Conservation (phyloP, 2,113 vertebrate species). For the Cnemophilus loriae region DNA sequence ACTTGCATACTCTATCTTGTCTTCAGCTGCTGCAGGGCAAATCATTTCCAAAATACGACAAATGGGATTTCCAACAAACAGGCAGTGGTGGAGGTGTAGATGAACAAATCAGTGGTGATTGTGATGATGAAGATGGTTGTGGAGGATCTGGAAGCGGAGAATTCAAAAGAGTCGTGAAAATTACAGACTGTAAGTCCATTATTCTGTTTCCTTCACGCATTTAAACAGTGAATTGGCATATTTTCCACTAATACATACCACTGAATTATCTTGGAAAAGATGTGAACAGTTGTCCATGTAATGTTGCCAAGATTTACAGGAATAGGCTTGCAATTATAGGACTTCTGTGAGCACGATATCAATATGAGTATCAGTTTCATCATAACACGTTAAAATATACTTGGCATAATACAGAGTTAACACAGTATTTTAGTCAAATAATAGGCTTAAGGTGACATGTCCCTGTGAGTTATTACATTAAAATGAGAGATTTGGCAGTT, state of each 20-base stretch:
- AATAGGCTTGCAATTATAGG: not conserved
- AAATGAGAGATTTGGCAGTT: not conserved
- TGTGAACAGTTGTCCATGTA: not conserved
- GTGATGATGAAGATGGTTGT: conserved; percentile 88
- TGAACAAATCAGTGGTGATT: conserved; percentile 80
- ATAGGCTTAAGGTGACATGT: not conserved
- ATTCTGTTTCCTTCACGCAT: not conserved
- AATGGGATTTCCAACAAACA: conserved; percentile 73
- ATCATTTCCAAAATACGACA: conserved; percentile 75
- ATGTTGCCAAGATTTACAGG: not conserved
- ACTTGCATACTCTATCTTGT: not conserved
- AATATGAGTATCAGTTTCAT: not conserved
- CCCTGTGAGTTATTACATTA: not conserved
- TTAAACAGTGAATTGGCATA: not conserved
- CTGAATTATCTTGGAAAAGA: not conserved
- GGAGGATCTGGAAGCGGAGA: conserved; percentile 79
- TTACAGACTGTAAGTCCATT: conserved; percentile 78
- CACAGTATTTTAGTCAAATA: not conserved
- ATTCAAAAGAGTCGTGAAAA: conserved; percentile 64
- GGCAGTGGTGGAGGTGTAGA: conserved; percentile 76
- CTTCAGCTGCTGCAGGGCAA: conserved; percentile 80
- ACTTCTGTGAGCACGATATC: not conserved
- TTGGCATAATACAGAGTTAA: not conserved
- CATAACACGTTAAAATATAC: not conserved
- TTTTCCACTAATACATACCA: not conserved